Conservation (phyloP, 2,888 invertebrate species). For the Sycophila texana region DNA sequence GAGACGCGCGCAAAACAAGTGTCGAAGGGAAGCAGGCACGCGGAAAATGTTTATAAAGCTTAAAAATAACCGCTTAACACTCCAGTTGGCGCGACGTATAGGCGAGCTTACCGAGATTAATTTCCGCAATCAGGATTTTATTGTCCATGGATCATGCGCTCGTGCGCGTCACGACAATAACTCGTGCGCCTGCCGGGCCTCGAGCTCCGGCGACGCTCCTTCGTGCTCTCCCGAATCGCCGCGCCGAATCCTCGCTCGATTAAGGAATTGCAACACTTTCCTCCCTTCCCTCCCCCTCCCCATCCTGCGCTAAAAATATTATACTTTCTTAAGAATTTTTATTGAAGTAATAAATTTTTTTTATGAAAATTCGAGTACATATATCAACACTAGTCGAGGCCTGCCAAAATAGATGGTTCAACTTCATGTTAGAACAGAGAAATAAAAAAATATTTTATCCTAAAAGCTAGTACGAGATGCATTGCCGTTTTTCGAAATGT, state of each 20-base stretch:
- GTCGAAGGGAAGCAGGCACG: not conserved
- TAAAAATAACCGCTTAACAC: conserved; percentile 8
- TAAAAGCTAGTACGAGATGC: no score
- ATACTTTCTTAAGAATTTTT: no score
- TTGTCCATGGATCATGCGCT: not conserved
- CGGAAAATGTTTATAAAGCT: conserved; percentile 26
- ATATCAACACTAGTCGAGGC: no score
- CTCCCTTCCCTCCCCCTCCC: no score
- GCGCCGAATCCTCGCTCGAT: conserved; percentile 58
- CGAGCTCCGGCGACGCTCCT: not conserved
- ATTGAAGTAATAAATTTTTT: no score
- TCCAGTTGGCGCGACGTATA: not conserved
- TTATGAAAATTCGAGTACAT: no score
- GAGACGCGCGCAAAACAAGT: conserved; percentile 2
- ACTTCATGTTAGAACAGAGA: no score
- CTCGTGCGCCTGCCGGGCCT: not conserved
- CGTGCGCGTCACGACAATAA: not conserved
- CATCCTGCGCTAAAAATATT: no score
- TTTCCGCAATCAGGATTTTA: conserved; percentile 40
- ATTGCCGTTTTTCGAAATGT: no score
- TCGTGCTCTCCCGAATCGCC: conserved; percentile 8
- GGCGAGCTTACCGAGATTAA: conserved; percentile 39
- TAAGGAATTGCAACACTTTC: conserved; percentile 24
- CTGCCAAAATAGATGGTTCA: no score
- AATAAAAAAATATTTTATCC: no score